Evolutionary conservation across 2,797 vertebrate genomes (phyloP), one percentile per base, ranked within the genome.

Genomic region (Liasis olivaceus): DNA sequence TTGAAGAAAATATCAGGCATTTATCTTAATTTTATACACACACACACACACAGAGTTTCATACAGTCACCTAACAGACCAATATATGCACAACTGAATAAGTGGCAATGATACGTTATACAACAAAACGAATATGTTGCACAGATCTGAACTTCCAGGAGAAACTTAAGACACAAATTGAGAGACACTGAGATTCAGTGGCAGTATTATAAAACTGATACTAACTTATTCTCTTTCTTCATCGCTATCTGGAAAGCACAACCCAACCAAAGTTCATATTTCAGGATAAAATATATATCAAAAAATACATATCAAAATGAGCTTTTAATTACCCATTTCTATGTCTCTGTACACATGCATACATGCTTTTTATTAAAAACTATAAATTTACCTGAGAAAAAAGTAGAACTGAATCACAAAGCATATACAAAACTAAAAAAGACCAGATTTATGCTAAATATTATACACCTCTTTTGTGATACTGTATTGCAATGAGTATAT

Each of bases 1-100:
- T 92, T 94, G 94, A 94, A 95, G 89, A 91, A 94, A 94, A 96
- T 95, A 92, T 81, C 89, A 94, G 93, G 24, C 59, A 17, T 91
- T 69, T n/a, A 69, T n/a, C 66, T 31, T 69, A 31, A n/a, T 4
- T 69, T 5, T 69, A 54, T 51, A 51, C 7, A 31, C 28, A 69
- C 4, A 54, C 4, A 54, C 51, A 54, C 51, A 54, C 6, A 36
- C 36, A 36, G 36, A 36, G 36, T n/a, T 64, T 64, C 26, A 64
- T 12, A 66, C 12, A n/a, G 8, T 54, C 64, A 66, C 28, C 51
- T 7, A 54, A 66, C 28, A 9, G 12, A 28, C 26, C n/a, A 66
- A 28, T n/a, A 14, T n/a, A n/a, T 66, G n/a, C 66, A 31, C 14
- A 72, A 14, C 66, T 36, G 31, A 72, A 17, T 72, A 72, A 72